Evolutionary conservation across 2,113 vertebrate genomes (phyloP).

Genomic region (Brienomyrus longianalis): DNA sequence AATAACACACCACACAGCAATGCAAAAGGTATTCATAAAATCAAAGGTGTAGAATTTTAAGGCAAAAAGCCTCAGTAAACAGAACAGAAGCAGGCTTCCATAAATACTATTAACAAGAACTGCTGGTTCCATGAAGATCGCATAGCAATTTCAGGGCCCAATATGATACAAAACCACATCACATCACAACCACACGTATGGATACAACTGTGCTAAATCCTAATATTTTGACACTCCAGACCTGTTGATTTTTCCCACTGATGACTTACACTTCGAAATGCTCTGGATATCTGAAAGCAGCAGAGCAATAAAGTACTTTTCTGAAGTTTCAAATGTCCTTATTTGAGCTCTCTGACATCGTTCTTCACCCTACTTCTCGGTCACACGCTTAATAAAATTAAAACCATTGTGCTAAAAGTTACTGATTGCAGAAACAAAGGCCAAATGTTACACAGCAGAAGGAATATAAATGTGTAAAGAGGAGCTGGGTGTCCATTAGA

Average conservation of each 20-base stretch:
- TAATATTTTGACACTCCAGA: neutral
- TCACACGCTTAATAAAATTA: constrained; percentile 70
- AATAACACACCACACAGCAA: neutral
- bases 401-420: constrained; percentile 60
- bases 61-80: neutral
- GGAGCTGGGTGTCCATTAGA: constrained; percentile 50
- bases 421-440: constrained; percentile 54
- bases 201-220: neutral
- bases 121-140: neutral
- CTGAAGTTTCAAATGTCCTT: neutral
- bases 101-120: neutral
- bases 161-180: neutral
- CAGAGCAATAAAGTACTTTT: neutral
- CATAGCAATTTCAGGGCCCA: neutral
- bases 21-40: neutral
- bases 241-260: neutral
- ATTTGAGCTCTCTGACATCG: constrained; percentile 22
- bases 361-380: constrained; percentile 39
- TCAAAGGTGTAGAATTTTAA: neutral
- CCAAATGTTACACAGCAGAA: constrained; percentile 43
- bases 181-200: neutral
- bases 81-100: neutral
- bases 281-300: neutral
- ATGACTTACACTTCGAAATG: neutral
- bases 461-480: neutral